phyloP scores from a whole-genome alignment of 1,140 invertebrate genomes.

The Cydia splendana region DNA sequence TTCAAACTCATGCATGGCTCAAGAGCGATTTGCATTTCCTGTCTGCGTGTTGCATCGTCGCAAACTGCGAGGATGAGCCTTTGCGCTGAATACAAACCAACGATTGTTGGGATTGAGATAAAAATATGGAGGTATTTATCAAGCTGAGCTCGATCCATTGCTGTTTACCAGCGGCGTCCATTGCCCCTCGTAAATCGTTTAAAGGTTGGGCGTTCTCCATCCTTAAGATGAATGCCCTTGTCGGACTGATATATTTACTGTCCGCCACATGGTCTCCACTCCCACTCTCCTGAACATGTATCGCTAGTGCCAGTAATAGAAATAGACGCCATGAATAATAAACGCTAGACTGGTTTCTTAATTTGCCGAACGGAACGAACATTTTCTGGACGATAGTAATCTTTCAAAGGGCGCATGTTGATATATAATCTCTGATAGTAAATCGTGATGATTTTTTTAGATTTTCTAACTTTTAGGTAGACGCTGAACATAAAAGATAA shows the following conservation, averaged over 20 bases:
- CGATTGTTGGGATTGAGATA: slow-evolving; percentile 43
- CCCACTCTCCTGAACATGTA: slow-evolving; percentile 57
- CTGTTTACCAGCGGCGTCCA: slow-evolving; percentile 61
- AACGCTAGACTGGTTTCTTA: slow-evolving; percentile 34
- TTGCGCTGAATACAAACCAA: slow-evolving; percentile 37
- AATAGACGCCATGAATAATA: slow-evolving; percentile 50
- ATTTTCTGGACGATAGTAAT: too few species aligned
- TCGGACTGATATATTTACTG: slow-evolving; percentile 73
- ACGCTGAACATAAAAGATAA: slow-evolving; percentile 17
- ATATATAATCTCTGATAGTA: too few species aligned
- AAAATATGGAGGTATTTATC: slow-evolving; percentile 58
- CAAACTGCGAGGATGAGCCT: slow-evolving; percentile 38
- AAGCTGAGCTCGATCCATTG: slow-evolving; percentile 50
- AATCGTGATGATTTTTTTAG: too few species aligned
- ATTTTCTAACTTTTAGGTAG: not conserved
- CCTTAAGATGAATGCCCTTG: slow-evolving; percentile 71
- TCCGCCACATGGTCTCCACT: slow-evolving; percentile 53
- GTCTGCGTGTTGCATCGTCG: slow-evolving; percentile 47
- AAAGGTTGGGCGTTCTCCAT: slow-evolving; percentile 71
- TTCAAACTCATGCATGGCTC: slow-evolving; percentile 60
- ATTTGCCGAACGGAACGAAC: not conserved
- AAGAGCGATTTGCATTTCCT: slow-evolving; percentile 64
- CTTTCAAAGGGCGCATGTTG: too few species aligned
- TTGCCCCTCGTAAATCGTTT: slow-evolving; percentile 73
- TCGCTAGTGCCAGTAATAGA: slow-evolving; percentile 50